phyloP scores from a whole-genome alignment of 2,888 invertebrate genomes.

The Agelastica alni region DNA sequence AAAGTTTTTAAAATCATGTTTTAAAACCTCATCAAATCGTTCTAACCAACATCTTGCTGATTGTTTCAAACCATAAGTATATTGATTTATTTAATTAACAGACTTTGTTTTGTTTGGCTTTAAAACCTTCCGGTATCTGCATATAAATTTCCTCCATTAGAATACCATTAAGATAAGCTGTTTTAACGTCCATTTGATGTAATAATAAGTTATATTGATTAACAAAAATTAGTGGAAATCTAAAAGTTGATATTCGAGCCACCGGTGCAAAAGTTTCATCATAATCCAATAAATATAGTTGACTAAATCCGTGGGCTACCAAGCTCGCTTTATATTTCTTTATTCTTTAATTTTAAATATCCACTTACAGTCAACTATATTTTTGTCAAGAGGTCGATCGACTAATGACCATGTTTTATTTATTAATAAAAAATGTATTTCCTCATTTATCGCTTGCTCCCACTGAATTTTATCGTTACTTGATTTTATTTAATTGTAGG shows the following conservation, averaged over 20 bases:
- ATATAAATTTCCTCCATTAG: neutral
- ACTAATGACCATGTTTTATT: no score
- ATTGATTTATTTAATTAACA: no score
- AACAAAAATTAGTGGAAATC: neutral
- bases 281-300: neutral
- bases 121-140: no score
- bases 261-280: neutral
- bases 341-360: no score
- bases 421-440: neutral
- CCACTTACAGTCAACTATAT: no score
- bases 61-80: no score
- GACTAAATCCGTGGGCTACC: neutral
- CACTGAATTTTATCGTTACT: neutral
- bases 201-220: neutral
- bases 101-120: no score
- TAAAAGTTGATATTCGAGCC: neutral
- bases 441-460: neutral
- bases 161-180: no score
- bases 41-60: no score
- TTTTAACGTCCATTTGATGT: neutral
- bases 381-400: no score
- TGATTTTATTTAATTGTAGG: neutral
- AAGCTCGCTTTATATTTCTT: neutral
- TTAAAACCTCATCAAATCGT: no score
- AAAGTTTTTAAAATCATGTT: no score